phyloP scores from a whole-genome alignment of 2,113 vertebrate species.

The Podarcis muralis region DNA sequence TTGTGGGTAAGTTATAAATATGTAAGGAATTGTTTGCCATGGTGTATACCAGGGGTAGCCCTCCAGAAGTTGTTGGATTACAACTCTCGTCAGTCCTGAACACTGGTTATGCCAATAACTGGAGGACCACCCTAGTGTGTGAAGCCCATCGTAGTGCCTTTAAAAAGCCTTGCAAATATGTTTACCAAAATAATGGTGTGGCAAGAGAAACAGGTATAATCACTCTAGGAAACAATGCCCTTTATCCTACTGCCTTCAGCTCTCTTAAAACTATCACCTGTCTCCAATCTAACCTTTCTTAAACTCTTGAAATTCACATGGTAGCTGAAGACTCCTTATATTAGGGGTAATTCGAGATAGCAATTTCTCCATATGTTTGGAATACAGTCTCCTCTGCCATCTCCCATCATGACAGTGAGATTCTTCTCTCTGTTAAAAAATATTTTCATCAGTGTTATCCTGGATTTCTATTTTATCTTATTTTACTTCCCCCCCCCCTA shows the following conservation, averaged over 20 bases:
- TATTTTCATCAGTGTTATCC: constrained; percentile 9
- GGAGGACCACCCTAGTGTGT: too few relatives aligned
- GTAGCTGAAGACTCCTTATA: background rate
- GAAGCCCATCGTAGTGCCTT: too few relatives aligned
- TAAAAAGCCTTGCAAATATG: too few relatives aligned
- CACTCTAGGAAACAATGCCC: background rate
- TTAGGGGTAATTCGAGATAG: background rate
- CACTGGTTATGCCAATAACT: too few relatives aligned
- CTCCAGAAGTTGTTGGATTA: too few relatives aligned
- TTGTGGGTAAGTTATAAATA: too few relatives aligned
- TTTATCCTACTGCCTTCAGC: background rate
- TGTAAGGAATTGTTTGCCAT: too few relatives aligned
- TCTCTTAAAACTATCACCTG: background rate
- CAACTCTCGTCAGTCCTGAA: too few relatives aligned
- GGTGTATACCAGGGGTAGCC: too few relatives aligned
- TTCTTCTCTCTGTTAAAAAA: constrained; percentile 10
- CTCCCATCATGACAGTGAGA: background rate
- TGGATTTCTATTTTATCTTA: constrained; percentile 12
- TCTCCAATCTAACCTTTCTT: background rate
- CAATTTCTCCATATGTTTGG: background rate
- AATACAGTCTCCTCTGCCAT: constrained; percentile 1
- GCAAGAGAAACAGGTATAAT: too few relatives aligned
- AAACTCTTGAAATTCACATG: background rate
- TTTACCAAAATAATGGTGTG: too few relatives aligned
- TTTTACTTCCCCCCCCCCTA: constrained; percentile 19